Conservation (phyloP, 2,888 invertebrate species). For the Drosophila longiperda region DNA sequence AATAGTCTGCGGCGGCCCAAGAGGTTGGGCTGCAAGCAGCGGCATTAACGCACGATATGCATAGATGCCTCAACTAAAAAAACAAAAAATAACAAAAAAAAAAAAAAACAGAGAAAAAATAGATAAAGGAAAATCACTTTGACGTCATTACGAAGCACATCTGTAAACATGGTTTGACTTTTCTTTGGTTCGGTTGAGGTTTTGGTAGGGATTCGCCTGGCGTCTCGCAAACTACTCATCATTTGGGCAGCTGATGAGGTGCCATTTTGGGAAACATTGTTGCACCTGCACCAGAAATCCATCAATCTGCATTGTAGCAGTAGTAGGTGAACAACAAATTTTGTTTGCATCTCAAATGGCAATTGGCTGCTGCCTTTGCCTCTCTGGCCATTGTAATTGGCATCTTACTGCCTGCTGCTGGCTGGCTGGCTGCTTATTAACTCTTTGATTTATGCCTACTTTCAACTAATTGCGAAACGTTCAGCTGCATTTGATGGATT, state of each 20-base stretch:
- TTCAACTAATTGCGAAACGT: conserved; percentile 62
- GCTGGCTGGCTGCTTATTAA: conserved; percentile 56
- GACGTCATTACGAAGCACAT: conserved; percentile 55
- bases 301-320: conserved; percentile 49
- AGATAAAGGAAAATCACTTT: conserved; percentile 69
- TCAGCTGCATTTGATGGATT: conserved; percentile 36
- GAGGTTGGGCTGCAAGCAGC: conserved; percentile 54
- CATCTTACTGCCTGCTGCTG: conserved; percentile 28
- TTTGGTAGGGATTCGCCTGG: conserved; percentile 16
- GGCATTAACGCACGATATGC: conserved; percentile 27
- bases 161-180: conserved; percentile 11
- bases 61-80: conserved; percentile 42
- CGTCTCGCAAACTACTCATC: conserved; percentile 51
- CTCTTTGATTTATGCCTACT: conserved; percentile 66
- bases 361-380: conserved; percentile 17
- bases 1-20: conserved; percentile 73
- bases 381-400: conserved; percentile 45
- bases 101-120: not conserved
- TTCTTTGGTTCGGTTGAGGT: not conserved
- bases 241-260: conserved; percentile 57
- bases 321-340: conserved; percentile 45
- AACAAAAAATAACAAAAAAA: not conserved
- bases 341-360: conserved; percentile 27
- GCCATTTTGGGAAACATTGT: conserved; percentile 65
- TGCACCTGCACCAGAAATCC: conserved; percentile 65